phyloP scores from a whole-genome alignment of 2,888 invertebrate species.

The Agapetus fuscipes region DNA sequence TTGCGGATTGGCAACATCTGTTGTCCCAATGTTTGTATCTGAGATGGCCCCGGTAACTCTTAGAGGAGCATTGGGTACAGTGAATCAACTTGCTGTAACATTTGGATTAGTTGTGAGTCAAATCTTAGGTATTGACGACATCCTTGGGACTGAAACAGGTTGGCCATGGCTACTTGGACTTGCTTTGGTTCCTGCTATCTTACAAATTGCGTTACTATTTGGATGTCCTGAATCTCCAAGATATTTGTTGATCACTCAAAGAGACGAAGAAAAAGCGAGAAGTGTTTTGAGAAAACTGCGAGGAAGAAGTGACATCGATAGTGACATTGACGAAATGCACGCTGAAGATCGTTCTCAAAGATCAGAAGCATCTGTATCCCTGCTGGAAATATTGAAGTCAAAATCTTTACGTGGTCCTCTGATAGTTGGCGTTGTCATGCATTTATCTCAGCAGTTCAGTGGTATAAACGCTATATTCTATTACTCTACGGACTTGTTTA shows the following conservation, averaged over 20 bases:
- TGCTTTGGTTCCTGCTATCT: constrained; percentile 34
- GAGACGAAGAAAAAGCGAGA: constrained; percentile 37
- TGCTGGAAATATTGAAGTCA: constrained; percentile 33
- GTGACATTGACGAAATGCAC: constrained; percentile 42
- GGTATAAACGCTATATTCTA: constrained; percentile 55
- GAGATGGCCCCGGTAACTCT: constrained; percentile 38
- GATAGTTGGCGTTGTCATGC: constrained; percentile 42
- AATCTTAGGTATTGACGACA: constrained; percentile 39
- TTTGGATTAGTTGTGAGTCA: constrained; percentile 38
- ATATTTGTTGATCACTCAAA: constrained; percentile 33
- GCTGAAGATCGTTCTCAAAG: constrained; percentile 38
- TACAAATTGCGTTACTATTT: constrained; percentile 36
- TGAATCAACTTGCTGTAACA: constrained; percentile 42
- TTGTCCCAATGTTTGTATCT: constrained; percentile 43
- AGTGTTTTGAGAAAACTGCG: constrained; percentile 32
- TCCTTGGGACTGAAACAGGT: constrained; percentile 37
- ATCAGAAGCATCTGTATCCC: constrained; percentile 36
- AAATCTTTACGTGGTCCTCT: constrained; percentile 34
- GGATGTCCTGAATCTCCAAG: constrained; percentile 41
- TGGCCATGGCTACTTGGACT: constrained; percentile 43
- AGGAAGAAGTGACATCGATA: constrained; percentile 35
- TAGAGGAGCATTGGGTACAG: constrained; percentile 42
- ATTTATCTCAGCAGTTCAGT: constrained; percentile 41
- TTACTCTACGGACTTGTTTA: constrained; percentile 59
- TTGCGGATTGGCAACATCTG: constrained; percentile 52